phyloP scores from a whole-genome alignment of 2,113 vertebrate genomes.

The Salvelinus namaycush region DNA sequence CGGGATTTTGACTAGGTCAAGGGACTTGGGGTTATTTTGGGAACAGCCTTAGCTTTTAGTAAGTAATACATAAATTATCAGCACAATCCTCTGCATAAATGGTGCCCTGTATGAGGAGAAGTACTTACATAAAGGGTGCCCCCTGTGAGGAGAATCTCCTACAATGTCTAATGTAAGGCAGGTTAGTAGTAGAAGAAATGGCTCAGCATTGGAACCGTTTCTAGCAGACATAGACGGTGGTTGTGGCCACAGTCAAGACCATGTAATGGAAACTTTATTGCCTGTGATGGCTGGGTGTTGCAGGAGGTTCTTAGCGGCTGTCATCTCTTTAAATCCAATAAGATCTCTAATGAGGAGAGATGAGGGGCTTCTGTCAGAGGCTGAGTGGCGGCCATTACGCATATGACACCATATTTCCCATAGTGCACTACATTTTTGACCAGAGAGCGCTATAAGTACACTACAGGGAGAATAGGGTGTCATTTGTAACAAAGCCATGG shows the following conservation, averaged over 20 bases:
- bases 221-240: neutral
- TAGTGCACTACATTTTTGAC: no score
- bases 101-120: no score
- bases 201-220: no score
- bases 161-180: neutral
- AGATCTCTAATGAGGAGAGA: slow-evolving; percentile 2
- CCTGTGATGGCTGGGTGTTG: slow-evolving; percentile 27
- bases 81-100: no score
- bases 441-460: no score
- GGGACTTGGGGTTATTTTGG: no score
- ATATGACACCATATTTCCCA: neutral
- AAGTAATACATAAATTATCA: no score
- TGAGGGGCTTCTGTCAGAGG: neutral
- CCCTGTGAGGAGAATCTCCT: neutral
- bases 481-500: neutral
- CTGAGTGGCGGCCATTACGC: neutral
- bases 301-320: slow-evolving; percentile 6
- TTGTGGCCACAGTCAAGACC: slow-evolving; percentile 31
- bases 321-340: neutral
- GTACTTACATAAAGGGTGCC: no score
- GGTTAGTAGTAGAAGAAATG: no score
- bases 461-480: no score
- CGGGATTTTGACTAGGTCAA: no score
- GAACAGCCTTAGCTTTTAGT: no score
- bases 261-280: slow-evolving; percentile 39